These are phyloP conservation scores for Eilema depressum DNA, from an alignment of 2,888 invertebrate species.

Conservation along the genomic window DNA sequence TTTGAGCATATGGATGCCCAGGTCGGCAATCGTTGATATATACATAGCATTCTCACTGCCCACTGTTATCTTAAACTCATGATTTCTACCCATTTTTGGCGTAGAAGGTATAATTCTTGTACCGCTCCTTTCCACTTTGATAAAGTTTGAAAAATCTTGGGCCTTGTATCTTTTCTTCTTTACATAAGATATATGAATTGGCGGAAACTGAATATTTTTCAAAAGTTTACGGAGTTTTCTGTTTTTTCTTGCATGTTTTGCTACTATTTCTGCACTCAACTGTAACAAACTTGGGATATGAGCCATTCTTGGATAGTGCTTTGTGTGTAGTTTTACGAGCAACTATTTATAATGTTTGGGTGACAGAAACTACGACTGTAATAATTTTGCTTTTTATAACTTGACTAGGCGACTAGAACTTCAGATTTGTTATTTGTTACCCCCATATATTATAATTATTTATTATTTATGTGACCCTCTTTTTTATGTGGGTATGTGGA, in stretches of 20 bases:
- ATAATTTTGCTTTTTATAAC: neutral
- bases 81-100: neutral
- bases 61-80: neutral
- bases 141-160: neutral
- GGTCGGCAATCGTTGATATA: neutral
- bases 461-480: neutral
- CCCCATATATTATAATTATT: neutral
- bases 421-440: neutral
- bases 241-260: constrained; percentile 4
- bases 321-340: neutral
- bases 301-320: neutral
- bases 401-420: neutral
- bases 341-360: neutral
- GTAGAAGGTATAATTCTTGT: neutral
- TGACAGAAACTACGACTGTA: neutral
- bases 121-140: neutral
- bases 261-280: neutral
- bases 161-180: neutral
- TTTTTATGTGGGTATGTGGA: neutral
- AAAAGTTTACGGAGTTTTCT: neutral
- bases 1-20: neutral
- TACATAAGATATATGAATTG: neutral
- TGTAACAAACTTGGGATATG: neutral
- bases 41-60: neutral
- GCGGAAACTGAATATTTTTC: neutral